Conservation (phyloP, 1,140 invertebrate species). For the Cyrtorhinus lividipennis region DNA sequence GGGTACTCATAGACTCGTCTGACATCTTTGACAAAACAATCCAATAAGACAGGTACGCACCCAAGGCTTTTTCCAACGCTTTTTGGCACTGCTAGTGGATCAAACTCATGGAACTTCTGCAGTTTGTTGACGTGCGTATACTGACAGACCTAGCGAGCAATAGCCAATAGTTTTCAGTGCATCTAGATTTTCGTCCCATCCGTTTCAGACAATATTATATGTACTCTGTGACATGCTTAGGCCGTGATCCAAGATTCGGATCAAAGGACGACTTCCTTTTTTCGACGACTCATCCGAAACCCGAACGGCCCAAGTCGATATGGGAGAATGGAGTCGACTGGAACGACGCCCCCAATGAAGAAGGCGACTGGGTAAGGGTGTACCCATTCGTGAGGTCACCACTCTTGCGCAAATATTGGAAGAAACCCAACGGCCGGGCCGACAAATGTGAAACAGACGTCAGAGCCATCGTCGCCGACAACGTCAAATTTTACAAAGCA, state of each 20-base stretch:
- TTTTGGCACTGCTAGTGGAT: too few species aligned
- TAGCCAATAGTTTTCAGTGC: too few species aligned
- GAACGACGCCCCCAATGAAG: slow-evolving; percentile 34
- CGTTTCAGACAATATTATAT: too few species aligned
- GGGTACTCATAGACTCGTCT: too few species aligned
- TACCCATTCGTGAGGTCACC: slow-evolving; percentile 32
- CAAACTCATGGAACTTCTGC: too few species aligned
- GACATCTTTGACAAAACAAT: too few species aligned
- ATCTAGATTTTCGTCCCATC: too few species aligned
- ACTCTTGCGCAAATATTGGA: neutral
- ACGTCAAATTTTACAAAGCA: neutral
- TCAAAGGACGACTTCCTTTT: neutral
- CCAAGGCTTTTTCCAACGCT: too few species aligned
- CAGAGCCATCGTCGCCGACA: neutral
- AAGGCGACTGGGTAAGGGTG: slow-evolving; percentile 46
- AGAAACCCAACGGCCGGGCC: neutral
- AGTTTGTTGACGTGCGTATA: too few species aligned
- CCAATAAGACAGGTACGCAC: too few species aligned
- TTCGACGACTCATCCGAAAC: neutral
- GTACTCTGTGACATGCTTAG: too few species aligned
- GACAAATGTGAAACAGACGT: slow-evolving; percentile 4
- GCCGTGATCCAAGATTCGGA: neutral
- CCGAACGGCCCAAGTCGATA: slow-evolving; percentile 5
- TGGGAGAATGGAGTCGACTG: slow-evolving; percentile 49
- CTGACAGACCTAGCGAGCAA: too few species aligned